phyloP scores from a whole-genome alignment of 2,113 vertebrate genomes.

The Panurus biarmicus region DNA sequence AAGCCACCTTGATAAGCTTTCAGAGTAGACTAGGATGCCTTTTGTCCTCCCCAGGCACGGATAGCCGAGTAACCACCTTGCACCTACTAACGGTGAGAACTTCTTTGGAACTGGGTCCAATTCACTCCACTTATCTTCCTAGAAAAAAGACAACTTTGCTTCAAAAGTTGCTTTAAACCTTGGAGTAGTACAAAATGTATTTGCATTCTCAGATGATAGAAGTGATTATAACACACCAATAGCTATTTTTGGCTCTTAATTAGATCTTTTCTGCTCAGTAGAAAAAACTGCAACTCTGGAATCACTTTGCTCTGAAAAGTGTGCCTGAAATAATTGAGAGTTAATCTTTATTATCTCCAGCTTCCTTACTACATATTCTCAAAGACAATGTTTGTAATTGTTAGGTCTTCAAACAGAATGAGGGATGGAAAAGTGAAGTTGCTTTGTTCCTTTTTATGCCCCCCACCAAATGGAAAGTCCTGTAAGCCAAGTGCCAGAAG shows the following conservation, averaged over 20 bases:
- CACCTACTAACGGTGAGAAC: neutral
- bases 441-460: neutral
- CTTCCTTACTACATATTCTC: neutral
- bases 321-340: neutral
- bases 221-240: neutral
- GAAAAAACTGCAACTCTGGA: neutral
- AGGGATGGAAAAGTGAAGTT: neutral
- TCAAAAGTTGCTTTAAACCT: neutral
- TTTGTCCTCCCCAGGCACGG: neutral
- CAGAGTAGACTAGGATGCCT: neutral
- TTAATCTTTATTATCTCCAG: neutral
- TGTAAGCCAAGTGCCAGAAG: neutral
- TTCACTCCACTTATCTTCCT: neutral
- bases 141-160: neutral
- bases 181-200: neutral
- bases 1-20: neutral
- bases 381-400: neutral
- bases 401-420: neutral
- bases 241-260: conserved; percentile 16
- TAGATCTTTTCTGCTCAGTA: conserved; percentile 8
- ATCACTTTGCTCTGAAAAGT: neutral
- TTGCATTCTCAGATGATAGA: neutral
- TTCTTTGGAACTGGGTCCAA: neutral
- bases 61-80: neutral
- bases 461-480: neutral